Conservation (phyloP, 2,888 invertebrate species). For the Synanthedon vespiformis region DNA sequence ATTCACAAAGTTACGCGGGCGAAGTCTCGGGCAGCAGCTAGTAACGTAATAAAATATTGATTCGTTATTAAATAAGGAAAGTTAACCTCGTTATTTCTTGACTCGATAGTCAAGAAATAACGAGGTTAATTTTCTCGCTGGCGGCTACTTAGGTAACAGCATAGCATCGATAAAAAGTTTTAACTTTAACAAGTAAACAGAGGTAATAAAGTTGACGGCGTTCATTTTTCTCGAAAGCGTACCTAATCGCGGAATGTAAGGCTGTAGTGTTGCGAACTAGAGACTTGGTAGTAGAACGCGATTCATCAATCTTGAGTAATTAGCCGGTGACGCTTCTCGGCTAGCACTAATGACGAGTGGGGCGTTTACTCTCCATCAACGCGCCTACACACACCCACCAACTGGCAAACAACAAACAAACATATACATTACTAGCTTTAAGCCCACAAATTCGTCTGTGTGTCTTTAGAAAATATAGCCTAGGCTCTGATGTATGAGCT, state of each 20-base stretch:
- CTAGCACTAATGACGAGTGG: conserved; percentile 43
- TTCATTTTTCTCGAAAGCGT: not conserved
- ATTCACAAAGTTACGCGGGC: too few species aligned
- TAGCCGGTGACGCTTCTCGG: conserved; percentile 44
- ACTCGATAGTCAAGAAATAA: not conserved
- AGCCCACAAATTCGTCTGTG: too few species aligned
- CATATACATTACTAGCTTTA: too few species aligned
- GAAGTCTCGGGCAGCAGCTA: too few species aligned
- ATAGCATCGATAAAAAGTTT: not conserved
- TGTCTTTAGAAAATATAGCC: too few species aligned
- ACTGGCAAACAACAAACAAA: not conserved
- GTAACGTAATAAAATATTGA: not conserved
- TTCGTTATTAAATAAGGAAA: not conserved
- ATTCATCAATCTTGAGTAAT: conserved; percentile 60
- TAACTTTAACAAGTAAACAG: not conserved
- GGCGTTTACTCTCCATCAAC: conserved; percentile 22
- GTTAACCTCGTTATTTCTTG: too few species aligned
- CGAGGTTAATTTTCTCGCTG: not conserved
- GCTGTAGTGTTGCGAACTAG: conserved; percentile 22
- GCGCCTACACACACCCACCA: conserved; percentile 8
- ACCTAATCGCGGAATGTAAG: not conserved
- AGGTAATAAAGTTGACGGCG: not conserved
- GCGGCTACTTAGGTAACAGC: not conserved
- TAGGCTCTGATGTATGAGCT: too few species aligned
- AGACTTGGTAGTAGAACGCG: conserved; percentile 2